Evolutionary conservation across 2,888 invertebrate species (phyloP), one percentile per base, ranked within the genome.

Genomic region (Sarcophaga caerulescens): DNA sequence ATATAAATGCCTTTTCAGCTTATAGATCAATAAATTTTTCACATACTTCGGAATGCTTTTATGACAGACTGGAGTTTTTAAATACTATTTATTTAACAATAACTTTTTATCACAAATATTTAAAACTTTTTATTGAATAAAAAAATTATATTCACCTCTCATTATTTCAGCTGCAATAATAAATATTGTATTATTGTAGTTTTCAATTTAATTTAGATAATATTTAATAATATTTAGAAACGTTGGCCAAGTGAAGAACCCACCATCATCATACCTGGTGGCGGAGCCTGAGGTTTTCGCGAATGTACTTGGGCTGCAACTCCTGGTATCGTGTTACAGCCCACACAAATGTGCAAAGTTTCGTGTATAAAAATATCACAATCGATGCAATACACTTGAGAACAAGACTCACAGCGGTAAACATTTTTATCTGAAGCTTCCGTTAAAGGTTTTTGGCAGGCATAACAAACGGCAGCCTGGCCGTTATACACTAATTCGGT

Each of bases 291-390:
- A 21, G 92, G 91, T 74, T 91, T 91, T 17, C 90, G 88, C 2
- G 92, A 89, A 75, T 92, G 90, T 35, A 92, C 89, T 68, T 91
- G 88, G 11, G 91, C 90, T 5, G 92, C 91, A 3, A 92, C 89
- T 3, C 91, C 91, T 0, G 92, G 92, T 79, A 92, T 95, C 3
- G 96, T 96, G n/a, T 98, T 96, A 94, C 99, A 99, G 65, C 98
- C 99, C 19, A 99, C 99, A 93, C 99, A 99, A 60, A 97, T 97
- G 93, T 99, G 99, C 77, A 99, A 94, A 0, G 97, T 96, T 89
- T 98, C 97, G 88, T 99, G 98, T 60, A 99, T 96, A 92, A 98
- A 97, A 89, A 97, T 95, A 94, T 99, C 99, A 94, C 99, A 99
- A 93, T 99, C 98, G 90, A 97, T 94, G 92, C 99, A 99, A 93